These are phyloP conservation scores for Harmothoe impar DNA, from an alignment of 2,888 invertebrate genomes.

Conservation along the genomic window DNA sequence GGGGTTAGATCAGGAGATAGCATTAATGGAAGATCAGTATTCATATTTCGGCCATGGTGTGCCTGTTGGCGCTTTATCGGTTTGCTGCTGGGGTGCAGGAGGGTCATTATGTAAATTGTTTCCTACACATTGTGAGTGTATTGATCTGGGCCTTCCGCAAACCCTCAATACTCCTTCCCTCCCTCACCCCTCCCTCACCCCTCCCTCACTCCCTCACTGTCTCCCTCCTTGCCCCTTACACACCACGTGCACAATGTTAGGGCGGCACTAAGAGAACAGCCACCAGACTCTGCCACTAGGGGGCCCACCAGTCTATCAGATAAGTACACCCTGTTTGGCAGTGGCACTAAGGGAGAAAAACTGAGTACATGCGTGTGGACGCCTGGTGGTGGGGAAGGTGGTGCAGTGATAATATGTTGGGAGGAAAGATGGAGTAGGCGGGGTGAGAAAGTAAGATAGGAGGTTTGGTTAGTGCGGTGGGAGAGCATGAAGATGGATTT, in stretches of 20 bases:
- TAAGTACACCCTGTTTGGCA: background rate
- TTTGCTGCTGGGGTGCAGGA: background rate
- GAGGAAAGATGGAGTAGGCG: no score
- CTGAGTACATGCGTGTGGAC: background rate
- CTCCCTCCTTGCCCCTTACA: background rate
- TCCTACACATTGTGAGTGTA: slow-evolving; percentile 22
- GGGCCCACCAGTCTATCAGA: background rate
- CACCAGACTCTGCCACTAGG: slow-evolving; percentile 1
- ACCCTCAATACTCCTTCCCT: no score
- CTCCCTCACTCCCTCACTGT: background rate
- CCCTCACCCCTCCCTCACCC: background rate
- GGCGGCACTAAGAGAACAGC: slow-evolving; percentile 7
- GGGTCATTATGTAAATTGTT: background rate
- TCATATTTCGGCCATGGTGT: background rate
- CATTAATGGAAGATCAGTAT: background rate
- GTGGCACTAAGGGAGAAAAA: no score
- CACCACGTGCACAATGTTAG: background rate
- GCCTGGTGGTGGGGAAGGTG: no score
- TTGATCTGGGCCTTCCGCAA: background rate
- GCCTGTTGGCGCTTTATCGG: background rate
- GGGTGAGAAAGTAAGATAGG: no score
- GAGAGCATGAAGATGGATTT: no score
- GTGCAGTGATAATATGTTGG: no score
- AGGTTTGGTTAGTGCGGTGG: no score
- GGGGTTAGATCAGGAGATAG: background rate